These are phyloP conservation scores for Orthonyx spaldingii DNA, from an alignment of 2,113 vertebrate species.

Conservation along the genomic window DNA sequence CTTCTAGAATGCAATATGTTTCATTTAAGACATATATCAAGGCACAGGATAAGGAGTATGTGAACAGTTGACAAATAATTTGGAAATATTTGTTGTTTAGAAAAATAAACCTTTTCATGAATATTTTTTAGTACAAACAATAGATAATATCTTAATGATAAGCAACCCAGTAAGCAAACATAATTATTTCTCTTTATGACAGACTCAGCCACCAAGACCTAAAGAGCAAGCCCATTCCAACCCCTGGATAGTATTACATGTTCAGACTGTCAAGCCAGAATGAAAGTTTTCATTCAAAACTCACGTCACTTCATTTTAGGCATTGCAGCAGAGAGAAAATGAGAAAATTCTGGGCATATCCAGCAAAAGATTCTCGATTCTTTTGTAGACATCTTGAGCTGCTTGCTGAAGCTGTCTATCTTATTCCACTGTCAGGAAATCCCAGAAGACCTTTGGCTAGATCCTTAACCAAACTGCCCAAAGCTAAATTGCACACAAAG, in stretches of 20 bases:
- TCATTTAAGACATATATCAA: fast-evolving
- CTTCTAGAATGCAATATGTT: neutral
- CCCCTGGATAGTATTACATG: neutral
- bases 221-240: neutral
- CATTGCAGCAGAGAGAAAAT: neutral
- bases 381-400: neutral
- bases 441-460: neutral
- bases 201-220: neutral
- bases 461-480: neutral
- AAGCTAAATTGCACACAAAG: neutral
- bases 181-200: neutral
- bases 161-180: neutral
- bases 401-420: neutral
- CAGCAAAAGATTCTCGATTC: neutral
- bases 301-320: neutral
- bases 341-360: neutral
- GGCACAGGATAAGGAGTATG: neutral
- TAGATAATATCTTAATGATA: neutral
- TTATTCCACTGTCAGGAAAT: neutral
- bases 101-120: neutral
- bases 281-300: neutral
- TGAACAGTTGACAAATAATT: neutral
- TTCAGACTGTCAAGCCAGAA: neutral
- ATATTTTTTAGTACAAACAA: neutral
- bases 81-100: neutral